Base-by-base conservation (phyloP, 2,888 invertebrate species). In the Ophion costatus region DNA sequence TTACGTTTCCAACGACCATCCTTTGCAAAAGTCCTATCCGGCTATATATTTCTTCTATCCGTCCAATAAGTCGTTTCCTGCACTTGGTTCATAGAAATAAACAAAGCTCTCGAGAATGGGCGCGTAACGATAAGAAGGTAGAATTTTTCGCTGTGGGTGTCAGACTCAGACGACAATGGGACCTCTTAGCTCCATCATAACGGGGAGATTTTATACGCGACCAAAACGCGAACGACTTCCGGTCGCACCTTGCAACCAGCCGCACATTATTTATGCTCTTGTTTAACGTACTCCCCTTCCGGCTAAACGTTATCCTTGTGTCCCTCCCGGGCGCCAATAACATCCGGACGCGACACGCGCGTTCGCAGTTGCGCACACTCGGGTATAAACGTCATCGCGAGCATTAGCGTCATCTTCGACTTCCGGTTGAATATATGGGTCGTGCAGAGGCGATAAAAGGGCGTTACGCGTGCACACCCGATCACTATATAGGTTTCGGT, bases 401-500 rank as follows among this genome's bases (percentile, higher is more conserved):
- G 61, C 77, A 83, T 71, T 80, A 80, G 64, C 74, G 84, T 24
- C 83, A 80, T 83, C 83, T 86, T 83, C 80, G 51, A 88, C 88
- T 88, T 88, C 88, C 88, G 88, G 84, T 69, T 24, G 56, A 56
- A 57, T 38, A 20, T 57, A 20, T 10, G 20, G 11, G 24, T 1
- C 33, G 33, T 29, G 33, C 29, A n/a, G 10, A 45, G 17, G 10
- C n/a, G 51, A 42, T 67, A 42, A 79, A 67, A 66, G 29, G n/a
- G 57, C 38, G 59, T 14, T 70, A 42, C 57, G 42, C 57, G 42
- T 2, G 51, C 38, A 33, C 51, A 57, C 51, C 56, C 64, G 24
- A 14, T 24, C 66, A n/a, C 63, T 38, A 38, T 67, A 14, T 51
- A 14, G 5, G 67, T 69, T 61, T 76, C 70, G 71, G 45, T 64